Evolutionary conservation across 1,140 invertebrate genomes (phyloP).

Genomic region (Ylistrum balloti): DNA sequence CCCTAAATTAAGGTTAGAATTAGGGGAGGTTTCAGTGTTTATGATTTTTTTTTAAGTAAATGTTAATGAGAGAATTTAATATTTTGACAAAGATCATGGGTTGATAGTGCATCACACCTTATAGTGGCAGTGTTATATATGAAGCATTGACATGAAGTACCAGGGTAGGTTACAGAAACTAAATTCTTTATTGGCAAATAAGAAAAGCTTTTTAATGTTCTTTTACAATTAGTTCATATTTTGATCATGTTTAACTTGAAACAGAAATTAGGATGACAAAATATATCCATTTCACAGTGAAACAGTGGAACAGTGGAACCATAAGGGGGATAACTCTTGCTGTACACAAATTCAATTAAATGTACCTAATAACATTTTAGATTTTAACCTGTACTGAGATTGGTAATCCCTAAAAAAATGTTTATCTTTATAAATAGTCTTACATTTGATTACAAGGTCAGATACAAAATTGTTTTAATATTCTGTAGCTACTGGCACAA

Average conservation of each 20-base stretch:
- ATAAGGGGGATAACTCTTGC: slow-evolving; percentile 11
- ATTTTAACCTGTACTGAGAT: not conserved
- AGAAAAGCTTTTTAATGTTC: not conserved
- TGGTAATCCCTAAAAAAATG: not conserved
- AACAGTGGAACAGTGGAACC: not conserved
- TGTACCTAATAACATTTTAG: not conserved
- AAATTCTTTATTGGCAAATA: not conserved
- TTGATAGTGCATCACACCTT: too few relatives aligned
- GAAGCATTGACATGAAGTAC: too few relatives aligned
- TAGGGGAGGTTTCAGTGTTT: too few relatives aligned
- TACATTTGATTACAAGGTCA: not conserved
- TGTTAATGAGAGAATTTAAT: too few relatives aligned
- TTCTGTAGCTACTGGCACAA: not conserved
- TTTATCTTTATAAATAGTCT: not conserved
- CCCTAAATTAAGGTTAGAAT: too few relatives aligned
- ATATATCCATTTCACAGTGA: not conserved
- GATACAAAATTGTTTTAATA: not conserved
- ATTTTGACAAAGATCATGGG: too few relatives aligned
- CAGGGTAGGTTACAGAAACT: too few relatives aligned
- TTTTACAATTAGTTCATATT: not conserved
- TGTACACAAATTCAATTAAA: not conserved
- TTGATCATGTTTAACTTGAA: not conserved
- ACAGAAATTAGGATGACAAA: too few relatives aligned
- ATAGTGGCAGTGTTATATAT: too few relatives aligned
- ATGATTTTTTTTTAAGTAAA: too few relatives aligned